phyloP scores from a whole-genome alignment of 2,797 vertebrate species.

The Alectoris magna region DNA sequence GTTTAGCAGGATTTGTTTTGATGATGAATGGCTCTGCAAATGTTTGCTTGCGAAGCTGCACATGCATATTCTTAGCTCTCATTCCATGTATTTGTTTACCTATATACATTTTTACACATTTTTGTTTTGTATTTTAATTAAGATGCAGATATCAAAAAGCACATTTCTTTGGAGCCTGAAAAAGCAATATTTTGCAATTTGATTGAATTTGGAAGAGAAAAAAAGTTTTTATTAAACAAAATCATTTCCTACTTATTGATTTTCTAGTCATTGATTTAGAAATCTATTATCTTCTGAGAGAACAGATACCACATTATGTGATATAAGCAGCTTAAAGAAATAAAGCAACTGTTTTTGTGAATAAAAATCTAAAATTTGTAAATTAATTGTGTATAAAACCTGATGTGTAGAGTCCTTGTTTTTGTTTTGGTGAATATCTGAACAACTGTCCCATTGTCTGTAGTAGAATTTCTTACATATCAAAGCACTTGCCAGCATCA shows the following conservation, averaged over 20 bases:
- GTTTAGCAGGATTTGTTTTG: slow-evolving; percentile 68
- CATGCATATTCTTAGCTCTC: slow-evolving; percentile 55
- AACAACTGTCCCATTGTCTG: neutral
- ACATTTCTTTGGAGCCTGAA: neutral
- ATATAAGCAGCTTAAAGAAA: neutral
- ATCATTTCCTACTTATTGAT: neutral
- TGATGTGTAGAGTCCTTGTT: neutral
- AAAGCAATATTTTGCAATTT: neutral
- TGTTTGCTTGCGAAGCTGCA: slow-evolving; percentile 67
- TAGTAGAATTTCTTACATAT: neutral
- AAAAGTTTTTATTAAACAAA: slow-evolving; percentile 10
- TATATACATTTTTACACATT: neutral
- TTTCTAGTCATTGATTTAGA: neutral
- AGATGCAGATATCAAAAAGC: neutral
- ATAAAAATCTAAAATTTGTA: neutral
- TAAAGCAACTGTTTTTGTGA: neutral
- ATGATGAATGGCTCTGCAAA: slow-evolving; percentile 59
- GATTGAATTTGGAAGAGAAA: neutral
- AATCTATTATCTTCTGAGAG: neutral
- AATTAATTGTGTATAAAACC: neutral
- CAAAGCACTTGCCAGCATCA: neutral
- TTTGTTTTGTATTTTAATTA: slow-evolving; percentile 30
- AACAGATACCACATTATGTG: neutral
- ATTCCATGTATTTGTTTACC: slow-evolving; percentile 51
- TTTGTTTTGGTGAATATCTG: neutral